Evolutionary conservation across 2,888 invertebrate species (phyloP).

Genomic region (Oeneis ivallda): DNA sequence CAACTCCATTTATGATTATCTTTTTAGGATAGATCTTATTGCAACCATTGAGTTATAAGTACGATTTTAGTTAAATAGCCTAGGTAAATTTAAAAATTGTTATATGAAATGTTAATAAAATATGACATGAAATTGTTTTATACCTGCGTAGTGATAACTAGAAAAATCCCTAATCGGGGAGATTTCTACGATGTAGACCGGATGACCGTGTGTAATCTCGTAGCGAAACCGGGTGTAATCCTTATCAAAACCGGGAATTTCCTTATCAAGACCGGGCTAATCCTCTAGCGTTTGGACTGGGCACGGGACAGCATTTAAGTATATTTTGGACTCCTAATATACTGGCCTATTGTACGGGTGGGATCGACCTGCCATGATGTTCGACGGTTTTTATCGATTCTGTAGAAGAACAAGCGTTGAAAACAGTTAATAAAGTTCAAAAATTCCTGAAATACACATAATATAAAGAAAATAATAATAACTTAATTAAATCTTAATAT

Average conservation of each 20-base stretch:
- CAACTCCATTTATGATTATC: not conserved
- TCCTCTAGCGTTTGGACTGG: slow-evolving; percentile 25
- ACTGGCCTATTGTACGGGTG: slow-evolving; percentile 41
- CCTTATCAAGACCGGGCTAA: slow-evolving; percentile 21
- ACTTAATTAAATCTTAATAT: not conserved
- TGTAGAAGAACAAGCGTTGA: slow-evolving; percentile 60
- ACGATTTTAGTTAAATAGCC: slow-evolving; percentile 1
- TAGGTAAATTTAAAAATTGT: not conserved
- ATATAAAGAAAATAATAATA: slow-evolving; percentile 22
- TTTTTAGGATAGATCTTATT: not conserved
- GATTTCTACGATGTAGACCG: slow-evolving; percentile 38
- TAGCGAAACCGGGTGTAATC: slow-evolving; percentile 22
- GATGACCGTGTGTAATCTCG: slow-evolving; percentile 28
- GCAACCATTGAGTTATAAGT: not conserved
- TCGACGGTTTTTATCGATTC: slow-evolving; percentile 49
- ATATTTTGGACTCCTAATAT: slow-evolving; percentile 39
- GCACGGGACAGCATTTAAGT: slow-evolving; percentile 28
- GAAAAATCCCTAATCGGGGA: slow-evolving; percentile 40
- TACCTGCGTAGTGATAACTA: slow-evolving; percentile 39
- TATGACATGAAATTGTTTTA: slow-evolving; percentile 15
- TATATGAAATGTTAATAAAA: slow-evolving; percentile 8
- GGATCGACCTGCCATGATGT: slow-evolving; percentile 53
- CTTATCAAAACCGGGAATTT: slow-evolving; percentile 17
- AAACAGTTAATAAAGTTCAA: slow-evolving; percentile 50
- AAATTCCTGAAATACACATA: slow-evolving; percentile 57